Evolutionary conservation across 2,888 invertebrate genomes (phyloP).

Genomic region (Piscicola geometra): DNA sequence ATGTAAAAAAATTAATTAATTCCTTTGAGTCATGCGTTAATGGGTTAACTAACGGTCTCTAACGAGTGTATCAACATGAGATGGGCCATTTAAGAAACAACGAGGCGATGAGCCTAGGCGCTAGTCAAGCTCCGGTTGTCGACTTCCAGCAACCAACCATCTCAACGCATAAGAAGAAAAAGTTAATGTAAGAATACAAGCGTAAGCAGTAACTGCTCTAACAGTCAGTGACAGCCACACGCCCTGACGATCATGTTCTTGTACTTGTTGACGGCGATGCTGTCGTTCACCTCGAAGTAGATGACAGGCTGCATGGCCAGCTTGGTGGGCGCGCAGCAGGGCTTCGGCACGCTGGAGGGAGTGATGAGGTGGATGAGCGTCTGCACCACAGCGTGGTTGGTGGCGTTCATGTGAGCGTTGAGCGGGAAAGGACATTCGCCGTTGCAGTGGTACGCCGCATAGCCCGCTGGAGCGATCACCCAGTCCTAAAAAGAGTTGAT

Average conservation of each 20-base stretch:
- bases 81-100: no score
- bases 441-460: slow-evolving; percentile 91
- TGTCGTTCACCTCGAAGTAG: slow-evolving; percentile 86
- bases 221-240: slow-evolving; percentile 83
- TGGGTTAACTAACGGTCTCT: no score
- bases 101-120: no score
- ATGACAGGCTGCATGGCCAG: slow-evolving; percentile 90
- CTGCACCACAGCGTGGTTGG: slow-evolving; percentile 93
- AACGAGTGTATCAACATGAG: no score
- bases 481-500: slow-evolving; percentile 66
- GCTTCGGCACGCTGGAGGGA: slow-evolving; percentile 82
- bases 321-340: slow-evolving; percentile 94
- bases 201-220: no score
- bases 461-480: slow-evolving; percentile 94
- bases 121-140: no score
- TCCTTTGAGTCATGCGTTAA: no score
- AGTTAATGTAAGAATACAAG: no score
- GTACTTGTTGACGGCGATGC: slow-evolving; percentile 95
- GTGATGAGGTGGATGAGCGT: slow-evolving; percentile 42
- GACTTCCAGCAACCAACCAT: no score
- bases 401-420: slow-evolving; percentile 88
- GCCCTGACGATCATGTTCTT: slow-evolving; percentile 97
- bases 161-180: no score
- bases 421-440: slow-evolving; percentile 93
- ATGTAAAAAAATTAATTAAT: no score